Conservation (phyloP, 2,113 vertebrate species). For the Hemibagrus wyckioides region DNA sequence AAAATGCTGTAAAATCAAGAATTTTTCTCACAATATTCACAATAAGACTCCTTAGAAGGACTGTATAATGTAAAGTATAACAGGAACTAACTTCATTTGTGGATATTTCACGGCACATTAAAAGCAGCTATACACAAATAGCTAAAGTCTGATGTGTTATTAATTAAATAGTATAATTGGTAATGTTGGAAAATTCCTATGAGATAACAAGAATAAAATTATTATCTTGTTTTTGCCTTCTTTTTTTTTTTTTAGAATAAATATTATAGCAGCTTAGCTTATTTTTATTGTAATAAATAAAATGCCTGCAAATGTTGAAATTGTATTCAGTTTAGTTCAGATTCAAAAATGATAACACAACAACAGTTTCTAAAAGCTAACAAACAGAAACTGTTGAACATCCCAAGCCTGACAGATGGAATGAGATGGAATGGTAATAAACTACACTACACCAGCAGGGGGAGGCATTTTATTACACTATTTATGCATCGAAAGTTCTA, state of each 20-base stretch:
- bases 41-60: too few relatives aligned
- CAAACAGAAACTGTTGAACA: not conserved
- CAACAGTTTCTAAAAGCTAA: not conserved
- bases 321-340: not conserved
- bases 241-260: not conserved
- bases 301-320: not conserved
- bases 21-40: too few relatives aligned
- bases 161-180: not conserved
- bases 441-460: not conserved
- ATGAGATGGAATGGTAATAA: not conserved
- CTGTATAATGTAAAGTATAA: not conserved
- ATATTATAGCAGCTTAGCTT: not conserved
- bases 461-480: not conserved
- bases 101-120: not conserved
- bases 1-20: too few relatives aligned
- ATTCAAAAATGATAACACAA: not conserved
- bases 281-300: not conserved
- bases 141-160: not conserved
- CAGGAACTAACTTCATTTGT: not conserved
- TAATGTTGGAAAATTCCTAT: not conserved
- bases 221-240: too few relatives aligned
- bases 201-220: not conserved
- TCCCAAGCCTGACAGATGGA: not conserved
- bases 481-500: too few relatives aligned
- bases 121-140: not conserved